Base-by-base conservation (phyloP, 2,113 vertebrate species). In the Sturnus vulgaris region DNA sequence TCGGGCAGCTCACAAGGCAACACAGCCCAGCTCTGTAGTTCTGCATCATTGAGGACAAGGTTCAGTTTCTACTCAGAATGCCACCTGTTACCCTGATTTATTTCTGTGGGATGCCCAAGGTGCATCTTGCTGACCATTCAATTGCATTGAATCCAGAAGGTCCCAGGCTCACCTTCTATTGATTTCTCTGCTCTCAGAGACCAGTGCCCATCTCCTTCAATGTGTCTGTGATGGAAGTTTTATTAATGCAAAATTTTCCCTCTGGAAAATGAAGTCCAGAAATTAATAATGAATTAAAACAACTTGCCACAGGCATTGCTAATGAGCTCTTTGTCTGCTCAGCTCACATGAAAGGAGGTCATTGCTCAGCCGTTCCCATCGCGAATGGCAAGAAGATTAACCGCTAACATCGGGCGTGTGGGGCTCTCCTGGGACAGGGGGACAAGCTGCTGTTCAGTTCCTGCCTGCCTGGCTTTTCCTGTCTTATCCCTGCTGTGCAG, bases 261-360 rank as follows among this genome's bases (percentile, higher is more conserved):
- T 70, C 39, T 85, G 81, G 77, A 93, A 95, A 93, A 95, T 52
- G 87, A 96, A 96, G 89, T 80, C 95, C 90, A 90, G 89, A 93
- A 94, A 95, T 97, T 97, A 93, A 96, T 96, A 97, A 96, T 96
- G 83, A 95, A 96, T 96, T 95, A 93, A 96, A 93, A 88, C 82
- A 96, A 96, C 88, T 90, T 96, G 95, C 90, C 84, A 90, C 72
- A 78, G 79, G 93, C 94, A 90, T 91, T 33, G 15, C 86, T 97
- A 95, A 96, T 93, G 92, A 97, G 90, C 88, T 94, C 83, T 97
- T 97, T 95, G 91, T 97, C 87, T 95, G 69, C 1, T 0, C 44
- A 3, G 88, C 86, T 94, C 86, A 80, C 60, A 91, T 94, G 75
- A 97, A 97, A 96, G 90, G 86, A 92, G 92, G 92, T 95, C 92